Evolutionary conservation across 2,113 vertebrate genomes (phyloP), one percentile per base, ranked within the genome.

Genomic region (Apodemus sylvaticus): DNA sequence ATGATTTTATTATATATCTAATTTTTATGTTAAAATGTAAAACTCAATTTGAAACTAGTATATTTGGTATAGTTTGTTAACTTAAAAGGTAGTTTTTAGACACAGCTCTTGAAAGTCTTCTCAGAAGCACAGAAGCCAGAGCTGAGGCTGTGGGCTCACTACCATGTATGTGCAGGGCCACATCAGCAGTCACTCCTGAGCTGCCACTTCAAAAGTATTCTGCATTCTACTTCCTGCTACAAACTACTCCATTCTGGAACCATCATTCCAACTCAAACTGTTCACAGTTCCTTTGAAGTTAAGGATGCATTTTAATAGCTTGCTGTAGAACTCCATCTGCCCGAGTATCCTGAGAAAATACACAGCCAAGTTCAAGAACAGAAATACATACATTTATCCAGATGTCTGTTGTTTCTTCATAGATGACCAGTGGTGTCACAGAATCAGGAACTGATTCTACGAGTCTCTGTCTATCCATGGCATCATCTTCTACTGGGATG

Each of bases 361-460:
- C 22, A 71, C 42, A 97, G 90, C 68, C n/a, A 97, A 77, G 45
- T 89, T 68, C 29, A 94, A 94, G 95, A 92, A 53, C 14, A 36
- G 78, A 85, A 88, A 83, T 93, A 36, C 98, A 94, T 99, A 99
- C 99, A 74, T 99, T 99, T 98, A 99, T 99, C 99, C 99, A 99
- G 98, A 99, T 98, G 94, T 99, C 99, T 96, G 99, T 99, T 11
- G 98, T 99, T 97, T 99, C 99, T 97, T 99, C 99, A 93, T 99
- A 99, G 97, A 99, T 98, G 97, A 99, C 98, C 86, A 99, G 97
- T 76, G 99, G 99, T 1, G 98, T 98, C 94, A 99, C 98, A 93
- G 97, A 98, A 96, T 99, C 99, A 64, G 98, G 98, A 78, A 98
- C 98, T 20, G 98, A 98, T 89, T 99, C 97, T 3, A 98, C 98